Evolutionary conservation across 2,888 invertebrate genomes (phyloP), one percentile per base, ranked within the genome.

Genomic region (Petrolisthes manimaculis): DNA sequence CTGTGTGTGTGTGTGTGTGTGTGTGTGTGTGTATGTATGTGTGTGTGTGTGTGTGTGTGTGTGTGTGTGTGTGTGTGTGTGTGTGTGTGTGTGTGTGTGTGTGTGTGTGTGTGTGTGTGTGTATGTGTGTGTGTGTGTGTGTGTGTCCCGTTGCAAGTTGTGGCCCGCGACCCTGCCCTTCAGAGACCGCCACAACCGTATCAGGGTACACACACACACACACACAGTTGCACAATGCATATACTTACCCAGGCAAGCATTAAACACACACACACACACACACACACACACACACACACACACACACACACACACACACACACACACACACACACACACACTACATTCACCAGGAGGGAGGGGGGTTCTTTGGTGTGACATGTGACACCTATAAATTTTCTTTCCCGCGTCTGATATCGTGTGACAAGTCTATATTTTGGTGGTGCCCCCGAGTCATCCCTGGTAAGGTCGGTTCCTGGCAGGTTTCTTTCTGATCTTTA

Each of bases 91-190:
- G 61, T 61, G 61, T 61, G 61, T 61, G 61, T 61, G 61, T 61
- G 61, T 61, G 61, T 61, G 61, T 61, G 61, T 61, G 53, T 77
- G 77, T 77, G 24, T 77, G 24, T 77, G 24, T 77, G 24, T 21
- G 24, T 77, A 12, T 77, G 24, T 24, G 24, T 77, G 24, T 78
- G 61, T 61, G 61, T 61, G 61, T 61, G 61, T 9, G 61, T 18
- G 18, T 18, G 61, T 18, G 18, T 61, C 5, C 18, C 78, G 53
- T 4, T 18, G 78, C 78, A 37, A 24, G 18, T 5, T 24, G 78
- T 78, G 37, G 37, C 24, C 37, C 18, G 37, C 37, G 37, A 12
- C 61, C 61, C 61, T 61, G 61, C 12, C 61, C 61, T 61, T 18
- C 12, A 61, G 61, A 61, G 18, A 12, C 61, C 18, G 12, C 61